Base-by-base conservation (phyloP, 2,888 invertebrate species). In the Syrista parreyssii region DNA sequence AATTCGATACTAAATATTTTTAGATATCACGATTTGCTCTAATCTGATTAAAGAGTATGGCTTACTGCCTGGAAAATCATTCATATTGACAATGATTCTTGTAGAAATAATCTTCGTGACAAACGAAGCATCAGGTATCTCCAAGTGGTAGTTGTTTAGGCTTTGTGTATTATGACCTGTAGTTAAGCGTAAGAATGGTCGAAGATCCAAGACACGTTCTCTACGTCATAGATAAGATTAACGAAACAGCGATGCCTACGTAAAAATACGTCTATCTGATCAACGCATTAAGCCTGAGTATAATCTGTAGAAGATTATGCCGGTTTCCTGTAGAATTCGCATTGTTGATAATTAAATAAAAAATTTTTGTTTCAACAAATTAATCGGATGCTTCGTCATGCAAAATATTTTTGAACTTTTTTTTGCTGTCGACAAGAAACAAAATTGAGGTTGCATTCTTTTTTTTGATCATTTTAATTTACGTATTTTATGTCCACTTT, bases 221-320 rank as follows among this genome's bases (percentile, higher is more conserved):
- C 32, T 15, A 81, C 76, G 78, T 80, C 81, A 80, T 23, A 40
- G 76, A 76, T 73, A 76, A 75, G 68, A 75, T 76, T 77, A 79
- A 36, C 55, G 31, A 71, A 71, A 31, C 71, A 30, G 15, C 71
- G 71, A 71, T 12, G 71, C 12, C 2, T 12, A 35, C 30, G 73
- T 78, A 74, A 76, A 79, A 79, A 75, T 33, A n/a, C 32, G 75
- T 12, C 75, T 84, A 84, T 84, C 84, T 83, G 80, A 84, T 84
- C 83, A 77, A 23, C 71, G 68, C 79, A 77, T 77, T 78, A 69
- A 15, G 55, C 55, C 55, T 23, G 9, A 9, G 6, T 55, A 55
- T 23, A 15, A 55, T 55, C 55, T 23, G 9, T 55, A 6, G 4
- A 55, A 55, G 55, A 55, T 55, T 55, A 23, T 55, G 23, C 15